Conservation (phyloP, 2,888 invertebrate genomes). For the Diaprepes abbreviatus region DNA sequence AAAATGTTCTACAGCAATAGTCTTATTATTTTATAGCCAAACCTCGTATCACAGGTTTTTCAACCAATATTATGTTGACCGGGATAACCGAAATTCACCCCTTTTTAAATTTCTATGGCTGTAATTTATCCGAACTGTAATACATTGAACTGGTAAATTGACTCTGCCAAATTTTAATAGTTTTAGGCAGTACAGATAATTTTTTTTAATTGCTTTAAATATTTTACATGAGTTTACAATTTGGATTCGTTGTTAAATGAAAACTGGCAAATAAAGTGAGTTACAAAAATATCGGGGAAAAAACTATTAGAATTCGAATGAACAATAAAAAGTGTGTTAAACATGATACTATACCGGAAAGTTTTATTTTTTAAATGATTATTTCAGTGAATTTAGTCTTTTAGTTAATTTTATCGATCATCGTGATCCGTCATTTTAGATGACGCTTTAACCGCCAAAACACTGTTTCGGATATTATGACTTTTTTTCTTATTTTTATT, state of each 20-base stretch:
- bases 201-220: not conserved
- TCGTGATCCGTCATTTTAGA: too few relatives aligned
- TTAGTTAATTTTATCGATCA: too few relatives aligned
- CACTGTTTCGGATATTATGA: too few relatives aligned
- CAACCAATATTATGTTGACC: not conserved
- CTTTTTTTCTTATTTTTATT: too few relatives aligned
- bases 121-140: not conserved
- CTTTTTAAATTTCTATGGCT: not conserved
- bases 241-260: conserved; percentile 1
- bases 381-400: too few relatives aligned
- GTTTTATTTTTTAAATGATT: not conserved
- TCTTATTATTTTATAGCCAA: too few relatives aligned
- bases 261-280: not conserved
- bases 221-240: conserved; percentile 6
- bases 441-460: too few relatives aligned
- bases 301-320: not conserved
- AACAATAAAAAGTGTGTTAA: not conserved
- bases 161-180: not conserved
- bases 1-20: too few relatives aligned
- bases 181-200: not conserved
- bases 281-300: not conserved
- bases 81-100: not conserved
- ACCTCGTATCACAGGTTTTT: not conserved
- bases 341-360: not conserved
- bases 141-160: not conserved